These are phyloP conservation scores for Temnothorax nylanderi DNA, from an alignment of 1,140 invertebrate genomes.

Conservation along the genomic window DNA sequence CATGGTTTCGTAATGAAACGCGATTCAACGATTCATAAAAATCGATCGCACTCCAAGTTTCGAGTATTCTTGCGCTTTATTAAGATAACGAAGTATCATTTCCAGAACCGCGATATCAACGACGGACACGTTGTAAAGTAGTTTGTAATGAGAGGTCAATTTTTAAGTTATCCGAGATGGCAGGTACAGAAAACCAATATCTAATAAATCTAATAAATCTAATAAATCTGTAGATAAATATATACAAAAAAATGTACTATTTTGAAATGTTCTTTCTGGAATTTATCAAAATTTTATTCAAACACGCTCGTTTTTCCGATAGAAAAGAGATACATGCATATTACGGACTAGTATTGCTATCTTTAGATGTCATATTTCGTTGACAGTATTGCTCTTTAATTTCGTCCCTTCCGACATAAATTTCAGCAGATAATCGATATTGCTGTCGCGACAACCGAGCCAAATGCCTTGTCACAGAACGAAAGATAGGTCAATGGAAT, in stretches of 20 bases:
- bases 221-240: not conserved
- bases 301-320: not conserved
- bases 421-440: slow-evolving; percentile 63
- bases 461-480: slow-evolving; percentile 29
- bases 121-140: not conserved
- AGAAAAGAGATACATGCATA: not conserved
- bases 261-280: not conserved
- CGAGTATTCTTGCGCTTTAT: not conserved
- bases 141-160: not conserved
- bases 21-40: not conserved
- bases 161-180: not conserved
- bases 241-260: not conserved
- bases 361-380: not conserved
- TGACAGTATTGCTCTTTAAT: slow-evolving; percentile 44
- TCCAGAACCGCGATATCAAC: not conserved
- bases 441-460: slow-evolving; percentile 35
- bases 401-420: slow-evolving; percentile 32
- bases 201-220: not conserved
- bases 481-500: slow-evolving; percentile 47
- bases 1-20: not conserved
- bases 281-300: not conserved
- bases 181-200: not conserved
- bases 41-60: not conserved
- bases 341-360: not conserved
- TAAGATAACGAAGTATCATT: not conserved